Conservation (phyloP, 2,113 vertebrate genomes). For the Aegotheles bennettii region DNA sequence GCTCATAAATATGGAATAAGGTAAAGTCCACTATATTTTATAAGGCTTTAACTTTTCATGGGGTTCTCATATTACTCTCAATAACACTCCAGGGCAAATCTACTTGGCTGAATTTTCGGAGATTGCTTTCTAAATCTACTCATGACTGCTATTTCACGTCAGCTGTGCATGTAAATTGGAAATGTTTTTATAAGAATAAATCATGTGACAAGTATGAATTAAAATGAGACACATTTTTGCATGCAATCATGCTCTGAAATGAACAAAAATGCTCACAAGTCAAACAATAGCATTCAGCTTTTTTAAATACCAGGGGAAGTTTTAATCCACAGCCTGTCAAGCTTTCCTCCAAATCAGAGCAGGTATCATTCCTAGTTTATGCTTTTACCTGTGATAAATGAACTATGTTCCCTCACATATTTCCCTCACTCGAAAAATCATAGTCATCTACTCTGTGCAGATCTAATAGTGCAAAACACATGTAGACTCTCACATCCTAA, state of each 20-base stretch:
- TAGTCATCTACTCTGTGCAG: background rate
- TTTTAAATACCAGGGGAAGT: background rate
- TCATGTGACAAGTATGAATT: conserved; percentile 1
- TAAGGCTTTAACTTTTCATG: conserved; percentile 42
- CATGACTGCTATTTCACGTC: background rate
- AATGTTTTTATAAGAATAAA: conserved; percentile 25
- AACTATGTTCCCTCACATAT: background rate
- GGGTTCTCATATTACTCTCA: conserved; percentile 8
- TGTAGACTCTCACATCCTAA: background rate
- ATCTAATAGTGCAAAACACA: background rate
- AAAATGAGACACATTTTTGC: conserved; percentile 5
- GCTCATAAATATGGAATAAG: conserved; percentile 41
- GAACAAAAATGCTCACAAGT: background rate
- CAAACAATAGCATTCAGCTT: background rate
- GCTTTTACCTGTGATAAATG: background rate
- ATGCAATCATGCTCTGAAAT: background rate
- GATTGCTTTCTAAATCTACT: conserved; percentile 9
- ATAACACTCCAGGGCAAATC: background rate
- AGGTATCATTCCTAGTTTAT: background rate
- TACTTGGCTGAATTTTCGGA: background rate
- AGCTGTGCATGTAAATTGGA: conserved; percentile 27
- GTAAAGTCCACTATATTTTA: conserved; percentile 38
- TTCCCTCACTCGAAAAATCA: background rate
- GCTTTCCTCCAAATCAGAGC: background rate
- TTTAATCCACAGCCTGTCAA: background rate